Base-by-base conservation (phyloP, 2,113 vertebrate species). In the Neotragus moschatus region DNA sequence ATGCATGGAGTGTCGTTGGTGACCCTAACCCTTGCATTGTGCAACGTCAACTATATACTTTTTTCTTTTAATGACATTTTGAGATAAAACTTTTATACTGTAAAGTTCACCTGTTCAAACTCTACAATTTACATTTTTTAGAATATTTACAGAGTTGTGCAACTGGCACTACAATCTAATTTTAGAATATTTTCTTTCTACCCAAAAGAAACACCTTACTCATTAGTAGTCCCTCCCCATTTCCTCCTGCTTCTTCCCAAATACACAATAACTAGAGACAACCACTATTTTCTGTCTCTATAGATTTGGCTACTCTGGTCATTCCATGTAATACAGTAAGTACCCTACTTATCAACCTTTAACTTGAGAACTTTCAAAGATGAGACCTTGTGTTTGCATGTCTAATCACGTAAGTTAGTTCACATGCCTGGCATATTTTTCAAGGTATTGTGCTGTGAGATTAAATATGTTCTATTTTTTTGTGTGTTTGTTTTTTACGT, bases 181-280 rank as follows among this genome's bases (percentile, higher is more conserved):
- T 75, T 95, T 56, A 88, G 84, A 63, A 95, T 7, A 16, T 66
- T 51, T 86, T 81, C 13, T 17, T 91, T 39, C 26, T 12, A 33
- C 25, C 13, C 13, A 0, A 43, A 70, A n/a, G 66, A 91, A 86
- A 55, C 2, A 26, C 26, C 16, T 9, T 58, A 39, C 43, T 39
- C 26, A 23, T 39, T 55, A 61, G 17, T 16, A 53, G 25, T 49
- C 33, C 4, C 47, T 79, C 6, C 5, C 10, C 15, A 15, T 53
- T 43, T 51, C 15, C 25, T 30, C 80, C 14, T 43, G 36, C 4
- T 36, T 39, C n/a, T 93, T 92, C 28, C 13, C 16, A 4, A 47
- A 10, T 16, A 9, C 19, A 3, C 17, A 4, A 1, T 3, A 4
- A 6, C 5, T 36, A 33, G 21, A 33, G 6, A 30, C 4, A 55